Evolutionary conservation across 2,888 invertebrate species (phyloP), one percentile per base, ranked within the genome.

Genomic region (Aleiodes testaceus): DNA sequence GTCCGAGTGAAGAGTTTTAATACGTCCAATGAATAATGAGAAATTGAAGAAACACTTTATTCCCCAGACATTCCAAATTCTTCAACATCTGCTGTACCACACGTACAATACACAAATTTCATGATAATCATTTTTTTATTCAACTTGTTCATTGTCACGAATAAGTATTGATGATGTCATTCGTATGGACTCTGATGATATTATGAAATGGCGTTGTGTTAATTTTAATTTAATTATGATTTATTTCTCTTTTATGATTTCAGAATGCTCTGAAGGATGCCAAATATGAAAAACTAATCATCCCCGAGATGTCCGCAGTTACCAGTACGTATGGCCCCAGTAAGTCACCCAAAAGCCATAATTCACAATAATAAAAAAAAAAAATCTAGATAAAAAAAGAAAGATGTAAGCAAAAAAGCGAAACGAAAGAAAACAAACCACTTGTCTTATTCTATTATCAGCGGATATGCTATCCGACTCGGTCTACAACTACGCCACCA

Each of bases 401-500:
- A 36, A 59, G n/a, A 12, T 14, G 22, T 36, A 22, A 26, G 50
- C 42, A 44, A 42, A 61, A 53, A 52, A 66, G 36, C 36, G 36
- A 22, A 26, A 63, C 42, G 20, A 42, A 61, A 49, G 55, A 68
- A 64, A 53, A 52, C 63, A 47, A 47, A 66, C 20, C 16, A 70
- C 11, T 22, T 45, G 4, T 55, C 26, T 53, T 22, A 12, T 14
- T 52, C 12, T n/a, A 30, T 68, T 74, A 79, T 73, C 79, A 87
- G 87, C 87, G 87, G 87, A 87, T 81, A 87, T 87, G 87, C 85
- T 87, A 77, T 86, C 87, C 79, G 87, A 87, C 79, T 87, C 87
- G 80, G 85, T 87, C 77, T 87, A 87, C 84, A 87, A 87, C 80
- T 87, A 86, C 80, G 83, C 87, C 78, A 84, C 85, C 74, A 80